These are phyloP conservation scores for Fulica atra DNA, from an alignment of 2,113 vertebrate species.

Conservation along the genomic window DNA sequence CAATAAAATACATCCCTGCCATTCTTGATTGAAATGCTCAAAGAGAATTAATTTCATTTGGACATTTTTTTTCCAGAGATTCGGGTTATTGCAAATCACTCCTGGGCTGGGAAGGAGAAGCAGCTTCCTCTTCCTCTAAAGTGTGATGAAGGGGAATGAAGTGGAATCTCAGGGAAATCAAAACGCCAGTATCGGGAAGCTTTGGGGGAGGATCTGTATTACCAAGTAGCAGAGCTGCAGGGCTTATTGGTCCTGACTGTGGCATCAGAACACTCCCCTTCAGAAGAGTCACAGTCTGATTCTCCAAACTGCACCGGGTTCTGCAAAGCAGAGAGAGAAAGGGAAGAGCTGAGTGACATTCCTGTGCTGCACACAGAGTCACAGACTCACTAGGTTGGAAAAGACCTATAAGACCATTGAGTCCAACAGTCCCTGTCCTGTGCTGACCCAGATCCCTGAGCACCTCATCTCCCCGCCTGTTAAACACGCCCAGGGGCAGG, in stretches of 20 bases:
- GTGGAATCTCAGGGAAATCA: constrained; percentile 50
- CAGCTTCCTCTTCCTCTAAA: constrained; percentile 67
- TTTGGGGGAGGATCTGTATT: constrained; percentile 66
- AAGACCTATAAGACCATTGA: too few species aligned
- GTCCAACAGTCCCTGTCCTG: too few species aligned
- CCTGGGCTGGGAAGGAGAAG: constrained; percentile 70
- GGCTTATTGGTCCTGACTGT: constrained; percentile 94
- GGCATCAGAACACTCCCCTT: constrained; percentile 95
- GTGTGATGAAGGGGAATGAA: constrained; percentile 63
- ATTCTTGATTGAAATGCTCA: constrained; percentile 89
- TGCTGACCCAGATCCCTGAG: too few species aligned
- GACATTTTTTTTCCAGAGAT: constrained; percentile 79
- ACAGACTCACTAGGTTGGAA: too few species aligned
- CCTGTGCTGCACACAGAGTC: background rate
- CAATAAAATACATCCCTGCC: constrained; percentile 95
- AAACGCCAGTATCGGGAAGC: constrained; percentile 56
- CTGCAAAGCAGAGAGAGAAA: constrained; percentile 73
- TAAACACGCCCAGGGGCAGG: too few species aligned
- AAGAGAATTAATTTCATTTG: constrained; percentile 80
- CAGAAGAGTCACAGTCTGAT: constrained; percentile 94
- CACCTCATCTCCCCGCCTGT: too few species aligned
- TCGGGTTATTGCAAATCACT: constrained; percentile 84
- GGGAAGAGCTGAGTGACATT: background rate
- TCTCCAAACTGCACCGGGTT: constrained; percentile 92
- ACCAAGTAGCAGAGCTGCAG: constrained; percentile 93